These are phyloP conservation scores for Oreochromis tanganicae DNA, from an alignment of 2,113 vertebrate genomes.

Conservation along the genomic window DNA sequence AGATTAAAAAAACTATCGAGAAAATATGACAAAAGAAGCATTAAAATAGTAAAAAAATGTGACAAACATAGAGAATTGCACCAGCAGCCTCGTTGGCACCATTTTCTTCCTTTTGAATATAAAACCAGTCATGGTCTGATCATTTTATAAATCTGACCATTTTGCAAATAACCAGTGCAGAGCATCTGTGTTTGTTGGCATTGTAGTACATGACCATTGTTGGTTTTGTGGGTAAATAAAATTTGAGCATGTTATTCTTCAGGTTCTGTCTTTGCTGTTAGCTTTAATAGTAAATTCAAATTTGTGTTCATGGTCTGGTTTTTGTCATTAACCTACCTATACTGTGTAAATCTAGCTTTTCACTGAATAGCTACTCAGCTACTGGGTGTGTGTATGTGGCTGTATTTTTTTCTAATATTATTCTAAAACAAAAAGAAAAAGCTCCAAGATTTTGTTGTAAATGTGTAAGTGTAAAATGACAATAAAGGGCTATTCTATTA, in stretches of 20 bases:
- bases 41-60: background rate
- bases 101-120: background rate
- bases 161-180: background rate
- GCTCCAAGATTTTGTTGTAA: background rate
- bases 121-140: background rate
- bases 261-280: background rate
- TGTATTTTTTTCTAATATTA: background rate
- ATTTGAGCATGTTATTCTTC: background rate
- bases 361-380: background rate
- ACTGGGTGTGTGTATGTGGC: background rate
- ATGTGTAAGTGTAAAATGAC: background rate
- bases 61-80: background rate
- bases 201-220: background rate
- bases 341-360: background rate
- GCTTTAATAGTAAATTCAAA: background rate
- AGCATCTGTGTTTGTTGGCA: background rate
- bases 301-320: background rate
- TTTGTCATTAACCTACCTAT: background rate
- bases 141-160: background rate
- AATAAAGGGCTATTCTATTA: background rate
- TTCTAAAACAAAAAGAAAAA: background rate
- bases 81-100: background rate
- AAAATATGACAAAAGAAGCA: background rate
- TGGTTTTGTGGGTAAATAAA: background rate
- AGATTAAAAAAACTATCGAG: background rate